Percentiles rank a stretch among this genome's conserved stretches.
These are phyloP conservation scores for Ammodramus savannarum DNA, from an alignment of 2,113 vertebrate species.

Conservation along the genomic window DNA sequence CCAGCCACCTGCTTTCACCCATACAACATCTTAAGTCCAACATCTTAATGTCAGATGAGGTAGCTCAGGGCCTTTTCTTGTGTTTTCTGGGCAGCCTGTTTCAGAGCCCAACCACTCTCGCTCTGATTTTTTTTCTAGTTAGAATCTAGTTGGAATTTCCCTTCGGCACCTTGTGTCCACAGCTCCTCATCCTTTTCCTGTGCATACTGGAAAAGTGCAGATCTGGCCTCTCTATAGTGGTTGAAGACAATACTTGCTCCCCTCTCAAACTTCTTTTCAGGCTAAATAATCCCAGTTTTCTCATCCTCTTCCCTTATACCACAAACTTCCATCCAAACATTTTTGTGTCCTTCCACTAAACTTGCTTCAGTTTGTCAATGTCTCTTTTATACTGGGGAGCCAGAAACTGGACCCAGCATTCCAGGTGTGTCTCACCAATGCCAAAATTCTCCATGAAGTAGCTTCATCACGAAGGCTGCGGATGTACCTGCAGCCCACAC, in stretches of 20 bases:
- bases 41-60: background rate
- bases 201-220: background rate
- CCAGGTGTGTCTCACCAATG: background rate
- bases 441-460: background rate
- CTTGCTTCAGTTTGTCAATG: fast-evolving
- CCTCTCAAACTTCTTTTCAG: background rate
- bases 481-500: background rate
- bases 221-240: background rate
- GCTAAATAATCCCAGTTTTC: background rate
- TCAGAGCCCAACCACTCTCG: background rate
- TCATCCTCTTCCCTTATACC: background rate
- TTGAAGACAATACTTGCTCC: background rate
- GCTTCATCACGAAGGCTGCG: background rate
- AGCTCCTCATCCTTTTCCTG: background rate
- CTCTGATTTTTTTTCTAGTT: background rate
- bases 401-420: background rate
- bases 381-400: background rate
- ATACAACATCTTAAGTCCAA: background rate
- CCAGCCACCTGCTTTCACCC: background rate
- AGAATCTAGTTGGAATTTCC: background rate
- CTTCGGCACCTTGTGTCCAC: background rate
- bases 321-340: background rate
- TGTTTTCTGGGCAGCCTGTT: background rate
- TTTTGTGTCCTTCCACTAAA: background rate
- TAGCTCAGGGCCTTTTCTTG: background rate